Conservation (phyloP, 2,888 invertebrate species). For the Oscheius sp. region DNA sequence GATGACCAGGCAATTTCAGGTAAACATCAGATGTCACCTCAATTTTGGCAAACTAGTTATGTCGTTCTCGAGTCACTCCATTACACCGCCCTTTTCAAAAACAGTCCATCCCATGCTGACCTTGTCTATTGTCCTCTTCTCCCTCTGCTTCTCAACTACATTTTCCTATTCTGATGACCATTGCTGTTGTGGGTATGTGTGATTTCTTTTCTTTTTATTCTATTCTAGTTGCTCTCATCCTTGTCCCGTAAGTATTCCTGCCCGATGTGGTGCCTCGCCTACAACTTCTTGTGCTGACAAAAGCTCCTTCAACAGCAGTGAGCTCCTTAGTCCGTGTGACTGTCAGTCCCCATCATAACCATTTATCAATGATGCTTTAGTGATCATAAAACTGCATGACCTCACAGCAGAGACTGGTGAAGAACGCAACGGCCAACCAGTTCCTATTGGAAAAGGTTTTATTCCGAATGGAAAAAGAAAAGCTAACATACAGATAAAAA, state of each 20-base stretch:
- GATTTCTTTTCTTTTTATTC: background rate
- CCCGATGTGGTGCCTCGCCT: slow-evolving; percentile 14
- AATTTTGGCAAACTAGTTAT: slow-evolving; percentile 29
- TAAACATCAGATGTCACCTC: slow-evolving; percentile 13
- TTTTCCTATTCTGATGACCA: slow-evolving; percentile 7
- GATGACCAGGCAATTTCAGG: slow-evolving; percentile 15
- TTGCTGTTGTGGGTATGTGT: slow-evolving; percentile 26
- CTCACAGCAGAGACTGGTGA: slow-evolving; percentile 13
- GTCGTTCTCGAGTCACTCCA: slow-evolving; percentile 26
- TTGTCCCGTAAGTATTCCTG: slow-evolving; percentile 15
- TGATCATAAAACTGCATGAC: slow-evolving; percentile 37
- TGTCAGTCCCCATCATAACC: background rate
- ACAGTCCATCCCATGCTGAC: slow-evolving; percentile 29
- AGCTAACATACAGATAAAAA: slow-evolving; percentile 9
- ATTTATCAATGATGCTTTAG: slow-evolving; percentile 16
- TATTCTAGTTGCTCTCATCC: slow-evolving; percentile 13
- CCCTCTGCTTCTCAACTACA: background rate
- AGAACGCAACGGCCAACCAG: slow-evolving; percentile 28
- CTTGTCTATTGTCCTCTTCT: slow-evolving; percentile 12
- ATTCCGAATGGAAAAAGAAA: background rate
- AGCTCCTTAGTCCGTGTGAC: slow-evolving; percentile 29
- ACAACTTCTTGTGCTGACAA: slow-evolving; percentile 18
- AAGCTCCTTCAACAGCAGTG: slow-evolving; percentile 15
- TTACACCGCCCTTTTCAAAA: slow-evolving; percentile 30
- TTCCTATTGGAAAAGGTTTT: slow-evolving; percentile 32